A percentile compares a stretch with the other conserved stretches of the same genome.
Evolutionary conservation across 2,888 invertebrate species (phyloP).

Genomic region (Cephus nigrinus): DNA sequence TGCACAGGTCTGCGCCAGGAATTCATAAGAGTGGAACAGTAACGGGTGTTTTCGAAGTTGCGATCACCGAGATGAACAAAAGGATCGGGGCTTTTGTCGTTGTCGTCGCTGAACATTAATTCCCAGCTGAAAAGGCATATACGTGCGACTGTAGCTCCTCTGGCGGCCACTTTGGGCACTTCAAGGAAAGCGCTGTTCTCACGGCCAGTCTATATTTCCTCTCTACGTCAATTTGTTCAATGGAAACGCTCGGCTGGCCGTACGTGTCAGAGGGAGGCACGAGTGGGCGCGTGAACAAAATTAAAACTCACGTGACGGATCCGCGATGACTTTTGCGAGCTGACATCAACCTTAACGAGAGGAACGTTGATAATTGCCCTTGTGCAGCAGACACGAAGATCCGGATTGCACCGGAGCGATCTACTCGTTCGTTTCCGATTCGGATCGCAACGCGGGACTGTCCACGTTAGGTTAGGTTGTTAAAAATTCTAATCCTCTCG

Average conservation of each 20-base stretch:
- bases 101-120: no score
- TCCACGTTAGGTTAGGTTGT: neutral
- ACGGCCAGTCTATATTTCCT: neutral
- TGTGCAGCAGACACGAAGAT: neutral
- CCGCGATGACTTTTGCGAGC: neutral
- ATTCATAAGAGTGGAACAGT: neutral
- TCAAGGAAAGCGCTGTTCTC: neutral
- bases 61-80: neutral
- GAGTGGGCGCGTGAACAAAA: neutral
- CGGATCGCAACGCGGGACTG: no score
- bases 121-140: neutral
- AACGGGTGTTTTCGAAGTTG: neutral
- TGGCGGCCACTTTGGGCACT: neutral
- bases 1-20: neutral
- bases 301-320: neutral
- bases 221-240: neutral
- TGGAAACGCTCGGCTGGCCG: neutral
- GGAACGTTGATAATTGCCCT: neutral
- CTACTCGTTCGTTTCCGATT: neutral
- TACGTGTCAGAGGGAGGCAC: neutral
- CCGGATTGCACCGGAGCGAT: neutral
- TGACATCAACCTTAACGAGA: neutral
- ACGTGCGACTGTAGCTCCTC: neutral
- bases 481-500: neutral
- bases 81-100: accelerated